Conservation (phyloP, 2,888 invertebrate genomes). For the Labia minor region DNA sequence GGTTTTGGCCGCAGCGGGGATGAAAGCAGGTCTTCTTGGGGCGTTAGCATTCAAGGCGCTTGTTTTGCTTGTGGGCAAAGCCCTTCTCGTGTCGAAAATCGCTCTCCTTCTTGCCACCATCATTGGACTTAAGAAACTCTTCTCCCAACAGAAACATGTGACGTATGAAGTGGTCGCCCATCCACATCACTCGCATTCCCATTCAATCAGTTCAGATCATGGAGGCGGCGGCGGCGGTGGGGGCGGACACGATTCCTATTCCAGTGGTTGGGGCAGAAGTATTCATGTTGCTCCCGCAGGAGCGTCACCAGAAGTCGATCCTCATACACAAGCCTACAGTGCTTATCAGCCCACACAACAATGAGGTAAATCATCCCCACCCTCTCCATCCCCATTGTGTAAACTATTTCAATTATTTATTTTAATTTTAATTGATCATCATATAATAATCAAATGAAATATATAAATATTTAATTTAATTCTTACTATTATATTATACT, state of each 20-base stretch:
- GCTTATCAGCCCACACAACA: conserved; percentile 41
- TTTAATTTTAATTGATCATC: too few species aligned
- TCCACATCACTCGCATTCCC: conserved; percentile 45
- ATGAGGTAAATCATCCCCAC: too few species aligned
- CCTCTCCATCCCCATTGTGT: too few species aligned
- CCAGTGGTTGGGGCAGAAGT: conserved; percentile 52
- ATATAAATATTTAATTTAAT: too few species aligned
- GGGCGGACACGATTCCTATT: conserved; percentile 40
- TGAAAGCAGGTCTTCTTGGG: conserved; percentile 71
- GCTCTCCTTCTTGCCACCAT: conserved; percentile 68
- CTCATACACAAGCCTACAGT: conserved; percentile 52
- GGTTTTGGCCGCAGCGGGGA: conserved; percentile 60
- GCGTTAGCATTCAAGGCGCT: conserved; percentile 71
- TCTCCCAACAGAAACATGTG: conserved; percentile 61
- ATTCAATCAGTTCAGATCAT: conserved; percentile 36
- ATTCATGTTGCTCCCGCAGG: conserved; percentile 27
- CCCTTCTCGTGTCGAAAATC: conserved; percentile 71
- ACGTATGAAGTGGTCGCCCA: conserved; percentile 64
- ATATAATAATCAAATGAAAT: too few species aligned
- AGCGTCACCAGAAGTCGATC: conserved; percentile 30
- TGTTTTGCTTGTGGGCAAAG: conserved; percentile 72
- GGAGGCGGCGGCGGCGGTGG: conserved; percentile 33
- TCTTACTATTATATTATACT: too few species aligned
- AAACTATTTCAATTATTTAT: too few species aligned
- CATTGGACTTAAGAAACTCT: conserved; percentile 70